phyloP scores from a whole-genome alignment of 1,140 invertebrate species.

The Dysdera silvatica region DNA sequence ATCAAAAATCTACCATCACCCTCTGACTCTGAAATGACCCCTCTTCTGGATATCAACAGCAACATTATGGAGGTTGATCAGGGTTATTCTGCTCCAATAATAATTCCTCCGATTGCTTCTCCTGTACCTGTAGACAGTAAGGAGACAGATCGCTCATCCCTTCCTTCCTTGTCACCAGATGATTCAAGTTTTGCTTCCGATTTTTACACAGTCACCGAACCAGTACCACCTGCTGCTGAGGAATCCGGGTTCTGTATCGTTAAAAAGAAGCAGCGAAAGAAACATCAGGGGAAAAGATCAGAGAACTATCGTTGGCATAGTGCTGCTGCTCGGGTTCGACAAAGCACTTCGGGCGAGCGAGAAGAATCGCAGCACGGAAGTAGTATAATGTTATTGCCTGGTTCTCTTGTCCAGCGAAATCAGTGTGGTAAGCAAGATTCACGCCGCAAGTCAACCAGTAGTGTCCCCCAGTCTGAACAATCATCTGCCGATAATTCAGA shows the following conservation, averaged over 20 bases:
- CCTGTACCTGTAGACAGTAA: not conserved
- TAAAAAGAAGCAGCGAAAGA: slow-evolving; percentile 61
- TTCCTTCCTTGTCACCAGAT: slow-evolving; percentile 54
- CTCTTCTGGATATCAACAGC: slow-evolving; percentile 17
- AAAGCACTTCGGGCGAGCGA: slow-evolving; percentile 2
- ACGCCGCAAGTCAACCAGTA: slow-evolving; percentile 51
- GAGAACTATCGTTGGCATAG: slow-evolving; percentile 22
- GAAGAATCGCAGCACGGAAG: not conserved
- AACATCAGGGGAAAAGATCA: slow-evolving; percentile 46
- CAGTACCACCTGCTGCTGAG: slow-evolving; percentile 21
- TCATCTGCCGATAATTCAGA: slow-evolving; percentile 55
- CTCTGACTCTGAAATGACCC: not conserved
- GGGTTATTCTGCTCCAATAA: not conserved
- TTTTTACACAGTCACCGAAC: slow-evolving; percentile 17
- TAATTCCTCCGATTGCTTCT: not conserved
- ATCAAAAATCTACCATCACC: not conserved
- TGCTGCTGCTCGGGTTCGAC: not conserved
- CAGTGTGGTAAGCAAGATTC: slow-evolving; percentile 28
- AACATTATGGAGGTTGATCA: slow-evolving; percentile 7
- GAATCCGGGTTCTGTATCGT: slow-evolving; percentile 58
- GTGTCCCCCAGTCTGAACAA: slow-evolving; percentile 60
- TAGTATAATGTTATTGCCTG: slow-evolving; percentile 7
- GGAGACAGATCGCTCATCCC: not conserved
- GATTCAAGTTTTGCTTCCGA: slow-evolving; percentile 25
- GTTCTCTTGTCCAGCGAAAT: slow-evolving; percentile 5